Evolutionary conservation across 2,888 invertebrate species (phyloP).

Genomic region (Ornithoptera alexandrae): DNA sequence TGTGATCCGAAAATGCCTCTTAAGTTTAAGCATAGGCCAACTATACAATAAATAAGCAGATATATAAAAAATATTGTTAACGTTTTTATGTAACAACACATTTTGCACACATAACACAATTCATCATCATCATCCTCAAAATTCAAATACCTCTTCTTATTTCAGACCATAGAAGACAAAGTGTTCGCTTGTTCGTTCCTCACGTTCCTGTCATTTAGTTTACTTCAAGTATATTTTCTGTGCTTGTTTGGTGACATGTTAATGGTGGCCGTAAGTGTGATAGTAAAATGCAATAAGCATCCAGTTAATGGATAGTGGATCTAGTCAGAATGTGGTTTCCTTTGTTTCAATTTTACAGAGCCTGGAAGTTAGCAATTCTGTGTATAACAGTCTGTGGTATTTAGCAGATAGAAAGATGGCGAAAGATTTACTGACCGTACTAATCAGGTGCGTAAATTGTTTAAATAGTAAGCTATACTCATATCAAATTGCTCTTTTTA

Average conservation of each 20-base stretch:
- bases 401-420: constrained; percentile 31
- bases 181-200: constrained; percentile 43
- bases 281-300: constrained; percentile 17
- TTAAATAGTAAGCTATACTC: not conserved
- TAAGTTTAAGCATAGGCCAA: too few relatives aligned
- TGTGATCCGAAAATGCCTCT: too few relatives aligned
- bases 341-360: constrained; percentile 38
- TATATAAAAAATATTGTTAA: too few relatives aligned
- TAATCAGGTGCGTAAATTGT: constrained; percentile 41
- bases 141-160: constrained; percentile 18
- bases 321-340: too few relatives aligned
- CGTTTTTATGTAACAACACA: too few relatives aligned
- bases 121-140: too few relatives aligned
- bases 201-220: constrained; percentile 48
- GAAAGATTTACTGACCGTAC: constrained; percentile 43
- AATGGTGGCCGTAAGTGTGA: constrained; percentile 45
- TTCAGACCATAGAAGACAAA: constrained; percentile 48
- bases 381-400: constrained; percentile 51
- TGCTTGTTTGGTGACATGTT: constrained; percentile 55
- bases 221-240: constrained; percentile 52
- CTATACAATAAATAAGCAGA: too few relatives aligned
- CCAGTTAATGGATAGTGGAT: not conserved
- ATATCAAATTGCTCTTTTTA: too few relatives aligned
- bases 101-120: too few relatives aligned
- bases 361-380: constrained; percentile 42